Evolutionary conservation across 2,888 invertebrate species (phyloP), one percentile per base, ranked within the genome.

Genomic region (Hyposoter didymator): DNA sequence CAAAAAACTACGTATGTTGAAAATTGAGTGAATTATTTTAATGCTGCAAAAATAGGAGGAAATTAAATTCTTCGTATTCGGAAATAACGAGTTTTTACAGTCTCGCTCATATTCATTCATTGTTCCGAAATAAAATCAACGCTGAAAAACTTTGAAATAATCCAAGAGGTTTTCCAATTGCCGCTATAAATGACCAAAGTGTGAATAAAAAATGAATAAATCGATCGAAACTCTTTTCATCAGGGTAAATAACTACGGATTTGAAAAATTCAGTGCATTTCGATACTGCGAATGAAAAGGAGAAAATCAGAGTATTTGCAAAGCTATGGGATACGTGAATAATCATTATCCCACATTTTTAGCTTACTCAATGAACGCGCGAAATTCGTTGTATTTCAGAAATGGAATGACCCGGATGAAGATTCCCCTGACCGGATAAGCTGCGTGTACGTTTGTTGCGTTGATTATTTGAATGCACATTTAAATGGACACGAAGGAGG

Each of bases 401-500:
- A 62, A 70, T 64, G 49, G 32, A 39, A 35, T 22, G 32, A 74
- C 45, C 69, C 64, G 83, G 76, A 76, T 55, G 72, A 76, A 69
- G 80, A 76, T 80, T 52, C 74, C 35, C 17, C 55, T 32, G 85
- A 39, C 69, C 64, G 82, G 67, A 78, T 74, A 73, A 75, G 32
- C 43, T 19, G 59, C 84, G 55, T 19, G 22, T 75, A 12, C 43
- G 32, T 45, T 49, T 7, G 55, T 78, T 47, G 39, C 67, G n/a
- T 70, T 45, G 19, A 52, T 45, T 59, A 78, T 76, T 72, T 59
- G 62, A 74, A 39, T 32, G 55, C 5, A 19, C 62, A 55, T 75
- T 86, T 74, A 85, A 87, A 88, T 89, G 88, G 87, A 59, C 55
- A 67, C 84, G 52, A 85, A 84, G 55, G 81, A 82, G 55, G 83